phyloP scores from a whole-genome alignment of 2,797 vertebrate species.

The Tokudaia muenninki region DNA sequence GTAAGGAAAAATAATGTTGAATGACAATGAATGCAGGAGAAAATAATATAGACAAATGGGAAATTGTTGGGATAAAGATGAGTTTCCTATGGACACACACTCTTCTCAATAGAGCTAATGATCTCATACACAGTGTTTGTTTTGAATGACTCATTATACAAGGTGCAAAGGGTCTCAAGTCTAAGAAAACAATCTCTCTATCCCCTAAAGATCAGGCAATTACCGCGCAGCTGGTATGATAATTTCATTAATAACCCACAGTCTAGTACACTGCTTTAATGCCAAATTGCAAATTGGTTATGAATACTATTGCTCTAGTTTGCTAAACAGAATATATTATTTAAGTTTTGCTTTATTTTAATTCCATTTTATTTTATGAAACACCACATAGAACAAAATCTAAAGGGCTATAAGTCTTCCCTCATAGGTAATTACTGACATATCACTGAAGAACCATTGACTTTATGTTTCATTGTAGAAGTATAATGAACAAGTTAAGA shows the following conservation, averaged over 20 bases:
- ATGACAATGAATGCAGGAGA: constrained; percentile 16
- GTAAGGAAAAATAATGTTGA: neutral
- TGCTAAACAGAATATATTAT: constrained; percentile 71
- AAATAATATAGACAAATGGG: constrained; percentile 47
- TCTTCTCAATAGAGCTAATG: constrained; percentile 69
- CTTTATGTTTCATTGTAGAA: constrained; percentile 29
- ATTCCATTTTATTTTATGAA: constrained; percentile 57
- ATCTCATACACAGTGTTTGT: constrained; percentile 62
- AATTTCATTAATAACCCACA: constrained; percentile 80
- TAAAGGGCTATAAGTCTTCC: constrained; percentile 28
- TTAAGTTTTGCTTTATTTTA: constrained; percentile 61
- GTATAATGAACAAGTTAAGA: constrained; percentile 29
- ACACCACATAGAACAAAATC: constrained; percentile 22
- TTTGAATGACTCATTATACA: constrained; percentile 74
- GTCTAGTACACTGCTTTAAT: constrained; percentile 64
- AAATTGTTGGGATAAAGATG: constrained; percentile 31
- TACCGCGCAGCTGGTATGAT: constrained; percentile 77
- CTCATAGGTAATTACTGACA: constrained; percentile 23
- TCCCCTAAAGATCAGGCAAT: constrained; percentile 74
- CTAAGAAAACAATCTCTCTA: constrained; percentile 71
- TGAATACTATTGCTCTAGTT: constrained; percentile 70
- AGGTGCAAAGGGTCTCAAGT: constrained; percentile 72
- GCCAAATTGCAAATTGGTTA: constrained; percentile 69
- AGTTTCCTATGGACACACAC: constrained; percentile 40
- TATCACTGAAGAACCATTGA: constrained; percentile 3